These are phyloP conservation scores for Polypterus bichir DNA, from an alignment of 2,113 vertebrate genomes.

Conservation along the genomic window DNA sequence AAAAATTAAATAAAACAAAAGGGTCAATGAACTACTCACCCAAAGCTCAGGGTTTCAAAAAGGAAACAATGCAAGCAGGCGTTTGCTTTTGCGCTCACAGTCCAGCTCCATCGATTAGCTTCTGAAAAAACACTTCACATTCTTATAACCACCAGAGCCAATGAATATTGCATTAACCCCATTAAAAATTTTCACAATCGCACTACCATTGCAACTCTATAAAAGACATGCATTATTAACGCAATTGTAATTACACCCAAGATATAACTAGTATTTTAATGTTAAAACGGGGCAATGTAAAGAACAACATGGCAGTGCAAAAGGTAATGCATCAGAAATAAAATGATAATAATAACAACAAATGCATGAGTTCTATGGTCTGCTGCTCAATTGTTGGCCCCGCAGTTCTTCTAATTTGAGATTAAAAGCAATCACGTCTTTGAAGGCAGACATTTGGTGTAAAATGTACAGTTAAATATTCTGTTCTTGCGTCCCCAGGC, in stretches of 20 bases:
- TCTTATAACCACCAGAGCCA: constrained; percentile 66
- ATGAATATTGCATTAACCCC: constrained; percentile 81
- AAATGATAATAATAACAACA: constrained; percentile 23
- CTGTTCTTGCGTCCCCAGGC: constrained; percentile 79
- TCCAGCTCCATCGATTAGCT: constrained; percentile 54
- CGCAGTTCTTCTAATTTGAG: constrained; percentile 78
- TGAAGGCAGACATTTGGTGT: constrained; percentile 93
- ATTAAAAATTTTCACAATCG: constrained; percentile 29
- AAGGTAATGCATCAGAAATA: constrained; percentile 35
- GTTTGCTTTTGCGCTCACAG: constrained; percentile 23
- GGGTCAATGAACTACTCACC: constrained; percentile 30
- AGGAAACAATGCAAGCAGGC: constrained; percentile 19
- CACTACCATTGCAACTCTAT: constrained; percentile 30
- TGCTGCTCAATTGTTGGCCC: constrained; percentile 65
- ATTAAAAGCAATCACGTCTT: constrained; percentile 84
- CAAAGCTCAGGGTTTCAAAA: constrained; percentile 18
- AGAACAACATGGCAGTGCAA: constrained; percentile 27
- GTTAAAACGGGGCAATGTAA: constrained; percentile 27
- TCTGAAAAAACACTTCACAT: constrained; percentile 55
- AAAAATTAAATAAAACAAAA: not conserved
- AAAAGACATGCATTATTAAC: constrained; percentile 52
- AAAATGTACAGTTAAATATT: constrained; percentile 99
- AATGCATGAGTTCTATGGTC: constrained; percentile 34
- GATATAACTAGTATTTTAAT: constrained; percentile 19
- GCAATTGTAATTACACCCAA: constrained; percentile 42